Evolutionary conservation across 2,113 vertebrate genomes (phyloP), one percentile per base, ranked within the genome.

Genomic region (Ramphastos sulfuratus): DNA sequence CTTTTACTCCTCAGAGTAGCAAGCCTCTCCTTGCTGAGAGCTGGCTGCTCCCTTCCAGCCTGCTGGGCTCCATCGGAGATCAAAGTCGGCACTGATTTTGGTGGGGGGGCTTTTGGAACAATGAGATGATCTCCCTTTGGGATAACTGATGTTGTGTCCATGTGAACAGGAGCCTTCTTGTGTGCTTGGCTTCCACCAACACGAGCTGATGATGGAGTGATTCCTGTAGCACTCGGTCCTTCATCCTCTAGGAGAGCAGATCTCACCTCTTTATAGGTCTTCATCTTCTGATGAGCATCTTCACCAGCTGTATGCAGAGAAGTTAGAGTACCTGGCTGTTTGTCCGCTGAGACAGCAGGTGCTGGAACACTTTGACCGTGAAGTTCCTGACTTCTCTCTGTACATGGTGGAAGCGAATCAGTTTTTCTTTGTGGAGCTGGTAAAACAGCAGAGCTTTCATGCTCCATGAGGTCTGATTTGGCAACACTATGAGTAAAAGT

Each of bases 41-140:
- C 52, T 58, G 52, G 16, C 63, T 2, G 2, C 63, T 82, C 55
- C n/a, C 30, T n/a, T 64, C 28, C 83, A 52, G 54, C 44, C 42
- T 33, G 31, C 54, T 0, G 7, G 33, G 73, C 61, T 88, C 65
- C 42, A 2, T 4, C 3, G 0, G 64, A 48, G 42, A 20, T 37
- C 0, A 1, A 44, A 50, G 64, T 23, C 2, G 2, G 64, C 30
- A 7, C 3, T 21, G 50, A n/a, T 71, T 42, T 55, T 50, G 88
- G 31, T 19, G 77, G 37, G 44, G 74, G 66, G 65, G 90, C 50
- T 79, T 59, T 25, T 33, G 80, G 69, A 78, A 33, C 19, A 12
- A 20, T 0, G 0, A 9, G 64, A 13, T 50, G 31, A 21, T 64
- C 52, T 74, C 64, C 39, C 24, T 67, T 70, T 39, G 6, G 44